Conservation (phyloP, 2,113 vertebrate genomes). For the Odocoileus hemionus region DNA sequence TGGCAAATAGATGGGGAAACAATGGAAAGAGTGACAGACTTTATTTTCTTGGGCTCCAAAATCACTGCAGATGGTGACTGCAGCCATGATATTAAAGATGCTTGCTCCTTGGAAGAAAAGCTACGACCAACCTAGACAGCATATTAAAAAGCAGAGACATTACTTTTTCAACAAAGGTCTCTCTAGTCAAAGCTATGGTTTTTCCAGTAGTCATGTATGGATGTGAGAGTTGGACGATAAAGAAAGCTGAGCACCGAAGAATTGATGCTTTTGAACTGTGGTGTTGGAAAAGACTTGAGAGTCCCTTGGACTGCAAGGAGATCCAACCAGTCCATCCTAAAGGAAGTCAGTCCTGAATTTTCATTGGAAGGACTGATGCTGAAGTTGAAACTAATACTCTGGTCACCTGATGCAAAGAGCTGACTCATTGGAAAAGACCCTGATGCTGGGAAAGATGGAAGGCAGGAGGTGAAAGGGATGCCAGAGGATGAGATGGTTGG, state of each 20-base stretch:
- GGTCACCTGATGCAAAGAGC: neutral
- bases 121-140: neutral
- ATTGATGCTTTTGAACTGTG: neutral
- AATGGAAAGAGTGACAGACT: neutral
- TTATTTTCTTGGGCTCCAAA: neutral
- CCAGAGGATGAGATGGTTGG: neutral
- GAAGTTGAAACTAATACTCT: neutral
- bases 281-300: neutral
- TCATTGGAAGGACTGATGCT: neutral
- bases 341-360: neutral
- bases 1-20: neutral
- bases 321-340: neutral
- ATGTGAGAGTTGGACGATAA: neutral
- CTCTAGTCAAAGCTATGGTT: neutral
- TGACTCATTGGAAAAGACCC: neutral
- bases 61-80: neutral
- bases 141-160: neutral
- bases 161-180: neutral
- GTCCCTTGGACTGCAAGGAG: neutral
- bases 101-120: neutral
- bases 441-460: neutral
- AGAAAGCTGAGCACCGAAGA: rapidly evolving
- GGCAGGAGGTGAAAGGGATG: rapidly evolving
- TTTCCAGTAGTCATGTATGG: neutral
- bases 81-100: neutral